Base-by-base conservation (phyloP, 2,797 vertebrate species). In the Gymnopithys bicolor region DNA sequence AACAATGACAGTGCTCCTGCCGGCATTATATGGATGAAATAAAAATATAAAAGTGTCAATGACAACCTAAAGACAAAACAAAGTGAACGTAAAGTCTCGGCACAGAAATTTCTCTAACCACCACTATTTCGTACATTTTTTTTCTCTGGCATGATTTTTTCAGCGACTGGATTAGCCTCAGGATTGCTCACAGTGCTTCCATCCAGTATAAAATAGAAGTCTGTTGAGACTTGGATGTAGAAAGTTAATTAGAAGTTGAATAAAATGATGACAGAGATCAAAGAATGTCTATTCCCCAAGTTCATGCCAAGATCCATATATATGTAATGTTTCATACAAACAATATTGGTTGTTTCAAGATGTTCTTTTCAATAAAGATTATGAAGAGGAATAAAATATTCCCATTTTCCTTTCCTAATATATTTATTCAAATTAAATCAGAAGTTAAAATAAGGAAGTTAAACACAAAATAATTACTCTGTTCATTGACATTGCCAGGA, bases 181-280 rank as follows among this genome's bases (percentile, higher is more conserved):
- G 55, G 53, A 66, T 69, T 86, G 63, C 51, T 79, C 30, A 58
- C 33, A 53, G 32, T 51, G 17, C 48, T 94, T 84, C 13, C 78
- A 90, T 84, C 13, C 78, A 90, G 22, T 51, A 63, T 63, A 51
- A 83, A 94, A 77, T 16, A 90, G n/a, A 82, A 86, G 39, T 27
- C 67, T 39, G 53, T 12, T 46, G 87, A 96, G 81, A 96, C 23
- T 63, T 69, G 11, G 17, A 77, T 53, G 69, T 67, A 90, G 84
- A 81, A 94, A 85, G 63, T 84, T 93, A 93, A 95, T 93, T 95
- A 90, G 62, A 89, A 84, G 46, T 60, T 77, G 71, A 85, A 94
- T 80, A 62, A 96, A 92, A 81, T 64, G 1, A 62, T 39, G 52
- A 37, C 11, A 83, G 46, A 92, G 78, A 93, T 94, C 66, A 87